A percentile compares a stretch with the other conserved stretches of the same genome.
Evolutionary conservation across 2,888 invertebrate species (phyloP).

Genomic region (Drosophila cracens): DNA sequence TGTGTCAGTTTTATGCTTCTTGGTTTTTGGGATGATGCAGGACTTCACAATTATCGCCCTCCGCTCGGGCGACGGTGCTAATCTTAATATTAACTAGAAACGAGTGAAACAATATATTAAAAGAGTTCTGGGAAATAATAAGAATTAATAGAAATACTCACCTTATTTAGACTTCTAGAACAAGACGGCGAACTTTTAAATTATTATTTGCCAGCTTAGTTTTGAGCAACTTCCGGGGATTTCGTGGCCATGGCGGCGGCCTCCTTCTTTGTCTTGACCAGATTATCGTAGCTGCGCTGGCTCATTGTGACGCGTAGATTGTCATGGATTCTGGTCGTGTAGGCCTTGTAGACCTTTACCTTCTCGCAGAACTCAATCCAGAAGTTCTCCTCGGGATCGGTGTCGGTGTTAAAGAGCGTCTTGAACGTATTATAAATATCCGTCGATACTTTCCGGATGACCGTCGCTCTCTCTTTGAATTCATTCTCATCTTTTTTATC

Average conservation of each 20-base stretch:
- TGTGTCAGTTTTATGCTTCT: slow-evolving; percentile 6
- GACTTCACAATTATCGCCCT: slow-evolving; percentile 15
- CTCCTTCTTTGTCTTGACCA: slow-evolving; percentile 61
- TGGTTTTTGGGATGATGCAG: slow-evolving; percentile 2
- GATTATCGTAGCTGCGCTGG: slow-evolving; percentile 75
- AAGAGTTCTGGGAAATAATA: too few species aligned
- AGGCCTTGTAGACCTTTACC: slow-evolving; percentile 88
- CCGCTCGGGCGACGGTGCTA: slow-evolving; percentile 6
- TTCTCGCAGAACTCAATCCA: slow-evolving; percentile 90
- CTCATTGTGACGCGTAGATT: slow-evolving; percentile 78
- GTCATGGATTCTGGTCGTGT: slow-evolving; percentile 87
- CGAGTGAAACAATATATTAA: neutral
- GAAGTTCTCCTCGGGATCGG: slow-evolving; percentile 88
- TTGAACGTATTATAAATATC: slow-evolving; percentile 84
- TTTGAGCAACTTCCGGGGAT: slow-evolving; percentile 11
- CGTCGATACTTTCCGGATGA: slow-evolving; percentile 90
- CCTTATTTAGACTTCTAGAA: slow-evolving; percentile 47
- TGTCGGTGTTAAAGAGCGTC: slow-evolving; percentile 87
- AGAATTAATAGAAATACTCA: neutral
- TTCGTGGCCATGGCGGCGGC: slow-evolving; percentile 12
- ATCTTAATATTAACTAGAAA: slow-evolving; percentile 45
- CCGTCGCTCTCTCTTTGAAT: slow-evolving; percentile 89
- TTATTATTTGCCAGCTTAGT: slow-evolving; percentile 13
- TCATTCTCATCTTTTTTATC: slow-evolving; percentile 87
- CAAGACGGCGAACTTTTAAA: slow-evolving; percentile 7